These are phyloP conservation scores for Apocheima hispidaria DNA, from an alignment of 2,888 invertebrate species.

Conservation along the genomic window DNA sequence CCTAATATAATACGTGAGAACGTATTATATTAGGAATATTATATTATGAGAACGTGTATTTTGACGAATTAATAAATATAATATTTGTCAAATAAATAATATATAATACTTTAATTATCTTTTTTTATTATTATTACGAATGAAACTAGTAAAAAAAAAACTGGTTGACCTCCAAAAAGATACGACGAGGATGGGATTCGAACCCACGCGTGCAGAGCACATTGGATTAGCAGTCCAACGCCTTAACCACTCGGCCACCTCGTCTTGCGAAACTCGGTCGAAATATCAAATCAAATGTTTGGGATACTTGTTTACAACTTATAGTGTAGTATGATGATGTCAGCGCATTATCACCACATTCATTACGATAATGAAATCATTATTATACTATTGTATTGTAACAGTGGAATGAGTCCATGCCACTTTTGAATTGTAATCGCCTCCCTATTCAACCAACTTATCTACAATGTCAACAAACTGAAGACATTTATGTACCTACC, in stretches of 20 bases:
- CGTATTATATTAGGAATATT: too few species aligned
- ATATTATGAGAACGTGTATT: too few species aligned
- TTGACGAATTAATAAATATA: too few species aligned
- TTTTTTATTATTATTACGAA: not conserved
- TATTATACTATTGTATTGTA: not conserved
- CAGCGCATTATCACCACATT: constrained; percentile 19
- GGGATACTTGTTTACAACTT: constrained; percentile 1
- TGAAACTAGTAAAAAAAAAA: not conserved
- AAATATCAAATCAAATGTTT: constrained; percentile 49
- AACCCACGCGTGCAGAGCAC: constrained; percentile 95
- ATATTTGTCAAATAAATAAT: not conserved
- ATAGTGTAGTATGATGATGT: constrained; percentile 23
- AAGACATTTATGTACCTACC: not conserved
- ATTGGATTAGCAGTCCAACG: constrained; percentile 95
- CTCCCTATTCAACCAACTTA: constrained; percentile 10
- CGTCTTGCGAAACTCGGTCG: constrained; percentile 76
- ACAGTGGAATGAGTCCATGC: constrained; percentile 19
- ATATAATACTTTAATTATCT: not conserved
- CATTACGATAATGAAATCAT: not conserved
- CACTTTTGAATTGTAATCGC: constrained; percentile 15
- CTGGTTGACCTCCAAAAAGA: constrained; percentile 49
- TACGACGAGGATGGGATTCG: constrained; percentile 92
- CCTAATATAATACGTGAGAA: too few species aligned
- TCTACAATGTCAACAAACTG: not conserved
- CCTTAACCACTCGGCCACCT: constrained; percentile 95